Evolutionary conservation across 2,888 invertebrate genomes (phyloP).

Genomic region (Caenorhabditis sp.): DNA sequence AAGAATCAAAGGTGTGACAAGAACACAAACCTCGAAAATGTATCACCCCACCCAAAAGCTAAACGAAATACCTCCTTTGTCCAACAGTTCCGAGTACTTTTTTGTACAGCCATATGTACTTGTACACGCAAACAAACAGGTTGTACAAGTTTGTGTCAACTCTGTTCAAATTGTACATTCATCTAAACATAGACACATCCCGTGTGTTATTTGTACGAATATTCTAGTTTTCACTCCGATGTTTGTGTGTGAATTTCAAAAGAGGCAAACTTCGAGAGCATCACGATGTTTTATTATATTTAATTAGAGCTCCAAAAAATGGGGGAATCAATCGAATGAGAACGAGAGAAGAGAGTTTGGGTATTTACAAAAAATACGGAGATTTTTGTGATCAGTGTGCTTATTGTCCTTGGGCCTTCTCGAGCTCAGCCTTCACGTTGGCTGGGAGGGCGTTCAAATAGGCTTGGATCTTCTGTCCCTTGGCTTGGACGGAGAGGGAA

Average conservation of each 20-base stretch:
- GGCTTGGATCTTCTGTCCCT: constrained; percentile 77
- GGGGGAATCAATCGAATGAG: constrained; percentile 45
- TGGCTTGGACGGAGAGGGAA: constrained; percentile 74
- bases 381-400: constrained; percentile 15
- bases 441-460: constrained; percentile 75
- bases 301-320: constrained; percentile 45
- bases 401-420: constrained; percentile 71
- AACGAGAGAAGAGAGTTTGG: constrained; percentile 41
- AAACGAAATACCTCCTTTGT: neutral
- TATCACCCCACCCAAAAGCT: neutral
- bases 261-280: constrained; percentile 24
- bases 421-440: constrained; percentile 77
- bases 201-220: constrained; percentile 23
- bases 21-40: too few relatives aligned
- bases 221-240: constrained; percentile 33
- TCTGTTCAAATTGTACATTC: constrained; percentile 28
- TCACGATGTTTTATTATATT: constrained; percentile 54
- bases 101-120: constrained; percentile 17
- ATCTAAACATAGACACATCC: constrained; percentile 26
- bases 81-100: constrained; percentile 34
- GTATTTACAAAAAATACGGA: constrained; percentile 51
- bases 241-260: constrained; percentile 14
- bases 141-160: constrained; percentile 57
- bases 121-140: constrained; percentile 31
- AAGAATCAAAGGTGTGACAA: neutral